Evolutionary conservation across 2,113 vertebrate species (phyloP), one percentile per base, ranked within the genome.

Genomic region (Serilophus lunatus): DNA sequence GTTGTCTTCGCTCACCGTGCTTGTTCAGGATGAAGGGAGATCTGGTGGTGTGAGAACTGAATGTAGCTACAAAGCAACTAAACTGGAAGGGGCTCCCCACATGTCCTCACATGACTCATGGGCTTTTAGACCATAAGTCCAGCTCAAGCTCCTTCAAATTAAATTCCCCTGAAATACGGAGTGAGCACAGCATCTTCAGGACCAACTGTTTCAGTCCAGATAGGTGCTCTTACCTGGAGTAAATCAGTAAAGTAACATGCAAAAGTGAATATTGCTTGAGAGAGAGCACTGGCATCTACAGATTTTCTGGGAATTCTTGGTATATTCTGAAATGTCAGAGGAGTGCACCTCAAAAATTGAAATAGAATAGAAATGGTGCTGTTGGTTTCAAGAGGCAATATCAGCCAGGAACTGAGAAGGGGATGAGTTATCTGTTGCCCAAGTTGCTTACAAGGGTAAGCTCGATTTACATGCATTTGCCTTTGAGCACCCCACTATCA

Each of bases 1-100:
- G 31, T 50, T 70, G 38, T 40, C 63, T 10, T 29, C 0, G 0
- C 36, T n/a, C 61, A 24, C 0, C 0, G 10, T 53, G 18, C 25
- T 77, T 60, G 14, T 80, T 88, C 76, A 53, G 42, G 19, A 44
- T 25, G 31, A 72, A 74, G 50, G 3, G n/a, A 10, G 1, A 20
- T 29, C 35, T 66, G 22, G 7, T 33, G 28, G 17, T 66, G 12
- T 31, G 64, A 60, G 44, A 44, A 42, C 18, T 36, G 18, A 72
- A 47, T 28, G 64, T 54, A 64, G 24, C 72, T 64, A 36, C 18
- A 42, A 60, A 64, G 36, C 49, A 60, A 16, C 59, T 85, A 35
- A 45, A 76, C 47, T 72, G 44, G 49, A 88, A 82, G 40, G 33
- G 60, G 15, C 10, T 82, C 31, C 63, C 45, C 45, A 51, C 16